phyloP scores from a whole-genome alignment of 2,113 vertebrate species.

The Neolamprologus caudopunctatus region DNA sequence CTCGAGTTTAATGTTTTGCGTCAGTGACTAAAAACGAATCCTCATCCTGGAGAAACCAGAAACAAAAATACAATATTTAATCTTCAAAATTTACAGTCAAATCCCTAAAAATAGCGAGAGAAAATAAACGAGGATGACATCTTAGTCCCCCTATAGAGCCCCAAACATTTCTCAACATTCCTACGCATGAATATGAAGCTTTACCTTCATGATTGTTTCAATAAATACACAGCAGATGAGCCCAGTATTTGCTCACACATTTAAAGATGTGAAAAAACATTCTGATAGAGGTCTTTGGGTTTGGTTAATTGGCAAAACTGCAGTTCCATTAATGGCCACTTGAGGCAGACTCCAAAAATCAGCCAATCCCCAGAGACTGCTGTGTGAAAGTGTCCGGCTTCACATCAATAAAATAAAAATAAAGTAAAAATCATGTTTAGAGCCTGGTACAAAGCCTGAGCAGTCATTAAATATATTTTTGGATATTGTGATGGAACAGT shows the following conservation, averaged over 20 bases:
- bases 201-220: not conserved
- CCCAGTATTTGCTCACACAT: rapidly evolving
- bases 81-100: not conserved
- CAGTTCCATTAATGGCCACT: not conserved
- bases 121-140: not conserved
- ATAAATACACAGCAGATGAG: not conserved
- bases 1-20: not conserved
- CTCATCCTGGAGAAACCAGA: not conserved
- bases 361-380: not conserved
- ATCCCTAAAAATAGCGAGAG: not conserved
- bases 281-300: not conserved
- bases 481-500: not conserved
- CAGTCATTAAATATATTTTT: not conserved
- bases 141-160: not conserved
- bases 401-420: not conserved
- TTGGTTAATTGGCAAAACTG: not conserved
- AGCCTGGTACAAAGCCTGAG: not conserved
- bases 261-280: not conserved
- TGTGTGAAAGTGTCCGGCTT: rapidly evolving
- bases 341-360: not conserved
- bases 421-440: not conserved
- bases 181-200: not conserved
- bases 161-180: not conserved
- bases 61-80: not conserved
- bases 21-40: not conserved